phyloP scores from a whole-genome alignment of 2,888 invertebrate genomes.

The Aromia moschata region DNA sequence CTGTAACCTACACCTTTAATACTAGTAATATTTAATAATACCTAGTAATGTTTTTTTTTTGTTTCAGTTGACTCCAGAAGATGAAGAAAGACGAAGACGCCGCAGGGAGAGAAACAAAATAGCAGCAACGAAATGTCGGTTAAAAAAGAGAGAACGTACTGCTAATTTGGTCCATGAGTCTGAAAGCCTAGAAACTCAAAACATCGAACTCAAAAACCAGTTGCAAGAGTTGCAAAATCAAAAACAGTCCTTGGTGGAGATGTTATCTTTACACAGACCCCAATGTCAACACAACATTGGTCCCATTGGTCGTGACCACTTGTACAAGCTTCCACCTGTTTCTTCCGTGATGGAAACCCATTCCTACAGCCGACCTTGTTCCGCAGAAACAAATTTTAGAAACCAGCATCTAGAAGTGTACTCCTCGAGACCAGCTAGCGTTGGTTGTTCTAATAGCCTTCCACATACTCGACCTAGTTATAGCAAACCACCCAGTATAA shows the following conservation, averaged over 20 bases:
- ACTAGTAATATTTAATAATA: too few species aligned
- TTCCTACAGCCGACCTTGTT: slow-evolving; percentile 57
- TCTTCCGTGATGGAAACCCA: slow-evolving; percentile 58
- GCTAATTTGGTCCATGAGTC: slow-evolving; percentile 87
- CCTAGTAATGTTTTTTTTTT: too few species aligned
- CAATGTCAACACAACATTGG: slow-evolving; percentile 69
- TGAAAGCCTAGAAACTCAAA: slow-evolving; percentile 85
- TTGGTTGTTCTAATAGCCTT: slow-evolving; percentile 44
- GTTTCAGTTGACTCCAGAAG: slow-evolving; percentile 87
- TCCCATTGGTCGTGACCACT: slow-evolving; percentile 55
- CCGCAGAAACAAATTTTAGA: slow-evolving; percentile 48
- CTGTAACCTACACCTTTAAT: too few species aligned
- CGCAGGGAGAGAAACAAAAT: slow-evolving; percentile 93
- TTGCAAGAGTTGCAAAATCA: slow-evolving; percentile 84
- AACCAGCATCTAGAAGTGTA: slow-evolving; percentile 46
- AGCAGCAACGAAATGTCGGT: slow-evolving; percentile 92
- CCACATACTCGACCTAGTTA: slow-evolving; percentile 44
- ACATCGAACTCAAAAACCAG: slow-evolving; percentile 83
- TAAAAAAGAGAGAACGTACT: slow-evolving; percentile 92
- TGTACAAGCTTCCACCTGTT: slow-evolving; percentile 57
- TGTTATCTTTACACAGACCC: slow-evolving; percentile 79
- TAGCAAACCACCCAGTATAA: slow-evolving; percentile 60
- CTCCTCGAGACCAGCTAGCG: slow-evolving; percentile 49
- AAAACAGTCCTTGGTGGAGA: slow-evolving; percentile 79
- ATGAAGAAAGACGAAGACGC: slow-evolving; percentile 86